These are phyloP conservation scores for Mycetomoellerius zeteki DNA, from an alignment of 1,140 invertebrate genomes.

Conservation along the genomic window DNA sequence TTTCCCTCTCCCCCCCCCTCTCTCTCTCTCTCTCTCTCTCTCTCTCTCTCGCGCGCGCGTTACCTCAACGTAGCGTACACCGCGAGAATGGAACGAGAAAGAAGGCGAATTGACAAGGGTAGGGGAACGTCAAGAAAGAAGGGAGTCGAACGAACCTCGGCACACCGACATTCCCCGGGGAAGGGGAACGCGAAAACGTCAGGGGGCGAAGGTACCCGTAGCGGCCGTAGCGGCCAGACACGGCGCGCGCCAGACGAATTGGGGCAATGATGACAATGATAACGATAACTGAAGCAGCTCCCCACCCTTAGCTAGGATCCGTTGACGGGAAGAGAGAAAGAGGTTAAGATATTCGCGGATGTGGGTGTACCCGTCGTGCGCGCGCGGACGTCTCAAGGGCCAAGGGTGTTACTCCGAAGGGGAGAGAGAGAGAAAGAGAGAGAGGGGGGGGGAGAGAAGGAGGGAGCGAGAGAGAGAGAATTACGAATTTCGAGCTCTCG, in stretches of 20 bases:
- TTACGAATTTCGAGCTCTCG: background rate
- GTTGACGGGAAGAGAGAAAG: slow-evolving; percentile 64
- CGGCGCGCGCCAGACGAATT: slow-evolving; percentile 75
- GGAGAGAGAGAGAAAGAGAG: background rate
- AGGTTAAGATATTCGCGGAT: slow-evolving; percentile 74
- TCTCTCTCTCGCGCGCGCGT: slow-evolving; percentile 62
- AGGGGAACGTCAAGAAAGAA: slow-evolving; percentile 83
- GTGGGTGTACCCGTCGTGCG: slow-evolving; percentile 6
- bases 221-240: slow-evolving; percentile 61
- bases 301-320: slow-evolving; percentile 67
- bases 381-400: too few species aligned
- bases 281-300: slow-evolving; percentile 34
- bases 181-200: slow-evolving; percentile 78
- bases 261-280: slow-evolving; percentile 68
- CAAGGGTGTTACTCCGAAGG: background rate
- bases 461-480: background rate
- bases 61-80: slow-evolving; percentile 47
- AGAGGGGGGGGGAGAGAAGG: too few species aligned
- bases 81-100: slow-evolving; percentile 76
- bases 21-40: too few species aligned
- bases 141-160: slow-evolving; percentile 83
- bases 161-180: slow-evolving; percentile 77
- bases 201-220: slow-evolving; percentile 73
- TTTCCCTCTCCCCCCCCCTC: too few species aligned
- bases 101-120: slow-evolving; percentile 70